Evolutionary conservation across 2,113 vertebrate species (phyloP).

Genomic region (Poecilia latipinna): DNA sequence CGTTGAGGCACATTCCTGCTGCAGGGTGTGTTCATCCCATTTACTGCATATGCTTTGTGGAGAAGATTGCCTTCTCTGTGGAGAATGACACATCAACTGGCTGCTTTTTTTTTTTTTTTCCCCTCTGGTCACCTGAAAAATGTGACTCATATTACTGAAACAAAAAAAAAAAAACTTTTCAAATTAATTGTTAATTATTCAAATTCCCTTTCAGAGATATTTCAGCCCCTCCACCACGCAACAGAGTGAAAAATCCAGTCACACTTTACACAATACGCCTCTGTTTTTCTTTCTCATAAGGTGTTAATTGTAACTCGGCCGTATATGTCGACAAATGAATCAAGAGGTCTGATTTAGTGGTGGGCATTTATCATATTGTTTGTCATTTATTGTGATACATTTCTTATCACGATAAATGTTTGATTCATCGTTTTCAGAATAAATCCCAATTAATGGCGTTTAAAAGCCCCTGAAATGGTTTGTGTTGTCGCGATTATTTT

Average conservation of each 20-base stretch:
- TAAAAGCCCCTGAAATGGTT: too few species aligned
- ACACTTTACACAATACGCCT: too few species aligned
- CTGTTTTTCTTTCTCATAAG: neutral
- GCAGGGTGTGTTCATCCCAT: conserved; percentile 16
- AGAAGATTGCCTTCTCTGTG: conserved; percentile 12
- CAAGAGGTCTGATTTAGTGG: neutral
- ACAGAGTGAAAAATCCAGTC: neutral
- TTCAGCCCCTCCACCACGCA: neutral
- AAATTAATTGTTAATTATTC: neutral
- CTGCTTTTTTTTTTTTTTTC: neutral
- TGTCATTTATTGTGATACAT: too few species aligned
- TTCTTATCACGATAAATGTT: too few species aligned
- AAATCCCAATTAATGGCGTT: too few species aligned
- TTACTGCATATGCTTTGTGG: conserved; percentile 31
- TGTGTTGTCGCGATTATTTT: too few species aligned
- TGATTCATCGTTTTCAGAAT: too few species aligned
- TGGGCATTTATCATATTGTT: too few species aligned
- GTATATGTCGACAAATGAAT: neutral
- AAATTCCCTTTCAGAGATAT: neutral
- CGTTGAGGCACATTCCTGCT: conserved; percentile 4
- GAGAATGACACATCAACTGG: neutral
- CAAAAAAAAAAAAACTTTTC: neutral
- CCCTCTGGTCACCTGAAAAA: neutral
- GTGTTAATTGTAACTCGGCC: neutral
- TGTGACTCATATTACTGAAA: neutral